phyloP scores from a whole-genome alignment of 1,140 invertebrate genomes.

The Andricus grossulariae region DNA sequence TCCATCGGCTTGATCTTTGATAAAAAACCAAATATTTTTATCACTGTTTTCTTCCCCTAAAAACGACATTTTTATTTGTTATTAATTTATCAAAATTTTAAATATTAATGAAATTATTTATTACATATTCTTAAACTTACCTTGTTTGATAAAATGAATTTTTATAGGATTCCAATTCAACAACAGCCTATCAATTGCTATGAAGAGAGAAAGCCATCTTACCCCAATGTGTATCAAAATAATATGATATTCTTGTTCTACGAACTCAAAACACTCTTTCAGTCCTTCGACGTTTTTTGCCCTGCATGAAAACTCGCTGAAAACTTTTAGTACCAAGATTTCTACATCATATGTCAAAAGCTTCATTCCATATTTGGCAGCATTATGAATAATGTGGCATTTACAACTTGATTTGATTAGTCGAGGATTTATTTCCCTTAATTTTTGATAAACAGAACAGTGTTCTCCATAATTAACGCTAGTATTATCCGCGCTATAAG shows the following conservation, averaged over 20 bases:
- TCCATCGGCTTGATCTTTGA: slow-evolving; percentile 36
- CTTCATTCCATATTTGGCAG: slow-evolving; percentile 30
- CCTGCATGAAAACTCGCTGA: slow-evolving; percentile 33
- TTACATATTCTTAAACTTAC: neutral
- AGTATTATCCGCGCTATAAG: slow-evolving; percentile 39
- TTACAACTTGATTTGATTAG: slow-evolving; percentile 44
- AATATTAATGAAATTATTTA: neutral
- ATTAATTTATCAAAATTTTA: neutral
- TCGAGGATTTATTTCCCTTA: slow-evolving; percentile 17
- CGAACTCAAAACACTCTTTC: slow-evolving; percentile 29
- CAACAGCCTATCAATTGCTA: slow-evolving; percentile 31
- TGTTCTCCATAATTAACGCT: slow-evolving; percentile 38
- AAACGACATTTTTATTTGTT: neutral
- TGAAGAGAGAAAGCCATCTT: slow-evolving; percentile 25
- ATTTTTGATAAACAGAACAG: slow-evolving; percentile 45
- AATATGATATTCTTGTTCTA: slow-evolving; percentile 1
- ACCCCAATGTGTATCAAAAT: slow-evolving; percentile 13
- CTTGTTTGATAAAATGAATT: slow-evolving; percentile 29
- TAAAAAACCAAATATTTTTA: slow-evolving; percentile 43
- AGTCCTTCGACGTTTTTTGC: slow-evolving; percentile 27
- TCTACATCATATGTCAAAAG: slow-evolving; percentile 35
- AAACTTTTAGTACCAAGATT: slow-evolving; percentile 32
- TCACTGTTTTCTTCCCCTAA: slow-evolving; percentile 45
- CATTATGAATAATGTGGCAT: slow-evolving; percentile 38
- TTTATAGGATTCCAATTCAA: slow-evolving; percentile 25